A percentile compares a stretch with the other conserved stretches of the same genome.
These are phyloP conservation scores for Acleris literana DNA, from an alignment of 2,888 invertebrate genomes.

Conservation along the genomic window DNA sequence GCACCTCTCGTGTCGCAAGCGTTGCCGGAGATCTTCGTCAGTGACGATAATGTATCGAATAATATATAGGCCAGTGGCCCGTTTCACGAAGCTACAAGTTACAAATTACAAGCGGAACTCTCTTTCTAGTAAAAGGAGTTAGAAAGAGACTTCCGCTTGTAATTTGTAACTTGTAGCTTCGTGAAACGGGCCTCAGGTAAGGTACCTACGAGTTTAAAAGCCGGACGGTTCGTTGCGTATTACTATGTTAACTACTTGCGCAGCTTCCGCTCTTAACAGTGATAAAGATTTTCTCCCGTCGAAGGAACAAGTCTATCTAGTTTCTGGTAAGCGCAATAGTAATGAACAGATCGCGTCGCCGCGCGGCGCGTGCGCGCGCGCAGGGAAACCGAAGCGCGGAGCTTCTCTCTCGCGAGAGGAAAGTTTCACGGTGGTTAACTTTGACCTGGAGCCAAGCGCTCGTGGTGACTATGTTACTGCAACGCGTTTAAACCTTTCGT, in stretches of 20 bases:
- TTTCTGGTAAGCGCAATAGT: conserved; percentile 14
- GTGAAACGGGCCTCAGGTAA: too few relatives aligned
- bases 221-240: not conserved
- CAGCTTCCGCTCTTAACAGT: conserved; percentile 14
- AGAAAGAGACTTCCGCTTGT: too few relatives aligned
- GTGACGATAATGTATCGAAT: conserved; percentile 32
- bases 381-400: conserved; percentile 23
- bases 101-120: too few relatives aligned
- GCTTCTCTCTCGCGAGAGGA: conserved; percentile 25
- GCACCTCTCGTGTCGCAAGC: conserved; percentile 53
- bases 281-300: conserved; percentile 12
- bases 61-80: conserved; percentile 1
- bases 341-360: conserved; percentile 11
- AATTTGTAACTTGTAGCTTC: too few relatives aligned
- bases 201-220: not conserved
- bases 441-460: conserved; percentile 37
- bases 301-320: conserved; percentile 28
- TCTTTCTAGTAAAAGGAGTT: too few relatives aligned
- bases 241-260: conserved; percentile 10
- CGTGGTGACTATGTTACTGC: conserved; percentile 28
- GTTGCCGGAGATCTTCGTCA: conserved; percentile 54
- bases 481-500: not conserved
- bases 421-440: conserved; percentile 35
- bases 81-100: too few relatives aligned
- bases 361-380: not conserved